Evolutionary conservation across 1,140 invertebrate species (phyloP).

Genomic region (Drosophila bocqueti): DNA sequence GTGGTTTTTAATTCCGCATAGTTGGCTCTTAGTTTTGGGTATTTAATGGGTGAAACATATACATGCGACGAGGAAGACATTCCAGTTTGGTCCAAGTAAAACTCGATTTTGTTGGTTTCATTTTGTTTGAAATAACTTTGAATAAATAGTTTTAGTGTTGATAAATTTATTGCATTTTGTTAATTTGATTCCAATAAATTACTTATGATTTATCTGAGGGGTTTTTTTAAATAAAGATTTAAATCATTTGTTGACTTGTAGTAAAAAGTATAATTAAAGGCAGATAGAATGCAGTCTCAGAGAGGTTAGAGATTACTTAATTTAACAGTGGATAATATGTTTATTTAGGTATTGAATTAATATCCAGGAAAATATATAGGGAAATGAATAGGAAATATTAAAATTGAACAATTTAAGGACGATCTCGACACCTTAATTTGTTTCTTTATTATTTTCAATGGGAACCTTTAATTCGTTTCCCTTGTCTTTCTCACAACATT

Average conservation of each 20-base stretch:
- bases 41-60: conserved; percentile 15
- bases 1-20: conserved; percentile 69
- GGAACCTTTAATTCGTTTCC: conserved; percentile 1
- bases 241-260: background rate
- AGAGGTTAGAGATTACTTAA: background rate
- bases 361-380: background rate
- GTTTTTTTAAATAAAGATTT: background rate
- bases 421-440: too few relatives aligned
- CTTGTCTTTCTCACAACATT: conserved; percentile 18
- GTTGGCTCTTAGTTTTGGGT: conserved; percentile 24
- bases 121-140: background rate
- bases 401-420: too few relatives aligned
- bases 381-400: background rate
- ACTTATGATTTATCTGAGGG: background rate
- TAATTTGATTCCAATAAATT: background rate
- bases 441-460: background rate
- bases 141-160: background rate
- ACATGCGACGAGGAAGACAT: conserved; percentile 12
- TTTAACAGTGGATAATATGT: too few relatives aligned
- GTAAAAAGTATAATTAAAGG: background rate
- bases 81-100: background rate
- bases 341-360: too few relatives aligned
- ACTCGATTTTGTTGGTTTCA: background rate
- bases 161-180: conserved; percentile 1
- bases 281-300: background rate